A percentile compares a stretch with the other conserved stretches of the same genome.
Conservation (phyloP, 64 coral and sea anemone genomes). For the Anthopleura sola region DNA sequence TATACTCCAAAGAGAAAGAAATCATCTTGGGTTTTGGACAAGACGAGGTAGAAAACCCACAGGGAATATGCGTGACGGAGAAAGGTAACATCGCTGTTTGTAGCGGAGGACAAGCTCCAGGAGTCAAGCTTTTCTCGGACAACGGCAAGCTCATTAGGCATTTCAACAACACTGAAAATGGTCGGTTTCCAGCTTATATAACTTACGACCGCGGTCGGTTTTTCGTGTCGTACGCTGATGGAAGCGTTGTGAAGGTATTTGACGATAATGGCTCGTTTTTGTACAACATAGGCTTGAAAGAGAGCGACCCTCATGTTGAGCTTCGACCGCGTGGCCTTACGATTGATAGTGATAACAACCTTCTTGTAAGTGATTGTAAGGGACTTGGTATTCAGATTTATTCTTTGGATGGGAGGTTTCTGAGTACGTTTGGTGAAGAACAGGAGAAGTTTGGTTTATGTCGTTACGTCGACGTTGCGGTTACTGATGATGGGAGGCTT, state of each 20-base stretch:
- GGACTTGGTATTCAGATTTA: conserved; percentile 18
- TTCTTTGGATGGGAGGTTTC: conserved; percentile 26
- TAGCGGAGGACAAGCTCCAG: conserved; percentile 1
- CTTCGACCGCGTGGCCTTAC: conserved; percentile 16
- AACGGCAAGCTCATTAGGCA: conserved; percentile 19
- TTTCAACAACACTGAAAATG: conserved; percentile 18
- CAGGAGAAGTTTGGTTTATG: not conserved
- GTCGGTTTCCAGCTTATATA: conserved; percentile 7
- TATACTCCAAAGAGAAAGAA: conserved; percentile 5
- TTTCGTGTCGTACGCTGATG: conserved; percentile 38
- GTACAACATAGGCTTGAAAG: conserved; percentile 5
- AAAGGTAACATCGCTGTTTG: conserved; percentile 26
- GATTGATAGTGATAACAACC: conserved; percentile 8
- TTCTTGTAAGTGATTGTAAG: conserved; percentile 23
- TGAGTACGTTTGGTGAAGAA: conserved; percentile 5
- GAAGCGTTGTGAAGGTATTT: conserved; percentile 28
- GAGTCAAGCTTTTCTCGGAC: conserved; percentile 24
- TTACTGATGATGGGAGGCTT: conserved; percentile 3
- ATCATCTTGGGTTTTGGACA: conserved; percentile 9
- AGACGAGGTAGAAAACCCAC: conserved; percentile 17
- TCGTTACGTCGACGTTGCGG: conserved; percentile 25
- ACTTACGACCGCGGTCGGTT: conserved; percentile 13
- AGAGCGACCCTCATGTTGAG: not conserved
- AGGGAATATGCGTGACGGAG: not conserved
- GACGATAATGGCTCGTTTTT: conserved; percentile 15